phyloP scores from a whole-genome alignment of 2,113 vertebrate genomes.

The Lophotis ruficrista region DNA sequence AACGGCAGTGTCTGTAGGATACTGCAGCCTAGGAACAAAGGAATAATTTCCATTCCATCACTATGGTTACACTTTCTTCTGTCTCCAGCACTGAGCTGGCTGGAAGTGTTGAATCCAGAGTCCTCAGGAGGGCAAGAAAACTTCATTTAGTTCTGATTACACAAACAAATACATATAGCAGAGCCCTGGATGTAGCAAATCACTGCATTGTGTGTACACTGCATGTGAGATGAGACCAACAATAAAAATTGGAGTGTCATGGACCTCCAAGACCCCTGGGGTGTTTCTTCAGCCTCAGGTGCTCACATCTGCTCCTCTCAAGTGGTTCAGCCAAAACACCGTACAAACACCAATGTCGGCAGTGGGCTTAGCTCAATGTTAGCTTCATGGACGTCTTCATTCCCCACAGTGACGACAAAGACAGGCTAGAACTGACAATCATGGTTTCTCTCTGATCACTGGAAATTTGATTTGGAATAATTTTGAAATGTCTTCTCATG shows the following conservation, averaged over 20 bases:
- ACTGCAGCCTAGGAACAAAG: conserved; percentile 82
- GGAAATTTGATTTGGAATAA: not conserved
- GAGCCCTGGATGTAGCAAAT: conserved; percentile 60
- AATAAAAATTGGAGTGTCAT: not conserved
- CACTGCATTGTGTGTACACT: conserved; percentile 26
- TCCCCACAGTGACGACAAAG: not conserved
- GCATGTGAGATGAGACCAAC: not conserved
- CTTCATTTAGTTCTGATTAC: conserved; percentile 77
- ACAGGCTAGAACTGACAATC: not conserved
- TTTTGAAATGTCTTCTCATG: not conserved
- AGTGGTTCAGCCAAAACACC: conserved; percentile 23
- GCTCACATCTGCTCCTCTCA: not conserved
- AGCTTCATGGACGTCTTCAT: not conserved
- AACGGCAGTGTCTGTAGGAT: conserved; percentile 78
- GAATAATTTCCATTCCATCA: conserved; percentile 84
- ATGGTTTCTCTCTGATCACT: not conserved
- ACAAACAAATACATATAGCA: conserved; percentile 64
- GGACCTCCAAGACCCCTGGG: not conserved
- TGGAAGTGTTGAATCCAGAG: conserved; percentile 76
- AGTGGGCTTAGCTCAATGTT: not conserved
- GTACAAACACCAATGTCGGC: not conserved
- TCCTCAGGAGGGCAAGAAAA: conserved; percentile 75
- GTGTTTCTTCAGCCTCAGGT: conserved; percentile 26
- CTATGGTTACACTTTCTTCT: conserved; percentile 85
- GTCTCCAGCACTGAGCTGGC: conserved; percentile 59